phyloP scores from a whole-genome alignment of 2,888 invertebrate genomes.

The Tipula unca region DNA sequence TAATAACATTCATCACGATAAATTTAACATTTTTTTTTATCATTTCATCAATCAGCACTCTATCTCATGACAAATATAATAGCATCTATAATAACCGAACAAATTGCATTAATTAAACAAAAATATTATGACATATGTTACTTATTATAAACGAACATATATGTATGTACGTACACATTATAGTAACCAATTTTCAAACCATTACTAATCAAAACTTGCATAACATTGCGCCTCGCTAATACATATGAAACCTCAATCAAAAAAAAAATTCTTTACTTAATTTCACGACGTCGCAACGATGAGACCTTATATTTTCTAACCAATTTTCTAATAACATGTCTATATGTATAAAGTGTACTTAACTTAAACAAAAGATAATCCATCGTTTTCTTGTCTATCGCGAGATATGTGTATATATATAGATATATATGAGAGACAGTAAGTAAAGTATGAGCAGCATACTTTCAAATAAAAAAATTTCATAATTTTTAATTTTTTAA shows the following conservation, averaged over 20 bases:
- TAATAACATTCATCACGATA: neutral
- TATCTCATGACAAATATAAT: neutral
- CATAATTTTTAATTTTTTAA: neutral
- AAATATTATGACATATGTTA: neutral
- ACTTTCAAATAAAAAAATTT: neutral
- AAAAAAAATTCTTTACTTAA: neutral
- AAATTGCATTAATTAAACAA: neutral
- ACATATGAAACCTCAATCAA: neutral
- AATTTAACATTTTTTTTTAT: no score
- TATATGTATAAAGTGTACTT: neutral
- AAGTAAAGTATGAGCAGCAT: neutral
- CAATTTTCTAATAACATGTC: no score
- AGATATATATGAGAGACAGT: neutral
- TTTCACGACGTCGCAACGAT: neutral
- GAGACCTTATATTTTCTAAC: no score
- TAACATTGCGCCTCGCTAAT: neutral
- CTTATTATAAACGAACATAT: neutral
- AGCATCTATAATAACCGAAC: neutral
- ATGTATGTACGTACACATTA: neutral
- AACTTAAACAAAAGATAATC: neutral
- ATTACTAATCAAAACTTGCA: neutral
- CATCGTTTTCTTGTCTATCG: neutral
- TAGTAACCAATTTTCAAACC: neutral
- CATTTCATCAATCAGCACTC: neutral
- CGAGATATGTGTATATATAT: neutral